Conservation (phyloP, 2,797 vertebrate genomes). For the Muraenolepis orangiensis region DNA sequence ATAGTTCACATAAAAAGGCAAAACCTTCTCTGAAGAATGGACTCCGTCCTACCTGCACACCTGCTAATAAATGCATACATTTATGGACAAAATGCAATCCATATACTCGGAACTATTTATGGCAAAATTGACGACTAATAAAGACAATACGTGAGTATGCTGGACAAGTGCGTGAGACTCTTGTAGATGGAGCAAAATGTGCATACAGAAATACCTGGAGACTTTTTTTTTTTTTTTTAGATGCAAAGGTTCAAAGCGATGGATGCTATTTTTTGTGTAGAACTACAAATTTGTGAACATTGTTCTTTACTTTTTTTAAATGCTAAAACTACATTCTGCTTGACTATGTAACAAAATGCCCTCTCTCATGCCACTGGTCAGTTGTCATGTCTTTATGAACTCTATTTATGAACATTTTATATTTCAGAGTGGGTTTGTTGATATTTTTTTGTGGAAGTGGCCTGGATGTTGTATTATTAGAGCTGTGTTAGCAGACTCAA, state of each 20-base stretch:
- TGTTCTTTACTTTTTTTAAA: conserved; percentile 29
- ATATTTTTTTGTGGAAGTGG: conserved; percentile 31
- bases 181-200: conserved; percentile 45
- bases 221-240: conserved; percentile 43
- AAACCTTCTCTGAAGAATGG: conserved; percentile 35
- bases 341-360: conserved; percentile 39
- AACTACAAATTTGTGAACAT: conserved; percentile 31
- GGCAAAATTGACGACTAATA: conserved; percentile 37
- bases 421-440: conserved; percentile 63
- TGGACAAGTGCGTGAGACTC: conserved; percentile 47
- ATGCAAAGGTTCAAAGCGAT: conserved; percentile 29
- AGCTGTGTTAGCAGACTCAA: conserved; percentile 56
- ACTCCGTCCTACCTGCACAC: not conserved
- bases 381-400: conserved; percentile 57
- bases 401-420: conserved; percentile 76
- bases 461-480: conserved; percentile 42
- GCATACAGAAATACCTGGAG: conserved; percentile 35
- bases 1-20: conserved; percentile 30
- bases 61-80: conserved; percentile 20
- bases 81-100: conserved; percentile 11
- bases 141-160: conserved; percentile 49
- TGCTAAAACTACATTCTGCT: conserved; percentile 38
- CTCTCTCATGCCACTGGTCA: conserved; percentile 57
- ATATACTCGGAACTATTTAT: conserved; percentile 30
- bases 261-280: conserved; percentile 46